Percentiles rank a stretch among this genome's conserved stretches.
phyloP scores from a whole-genome alignment of 1,140 invertebrate species.

The Drosophila bifasciata region DNA sequence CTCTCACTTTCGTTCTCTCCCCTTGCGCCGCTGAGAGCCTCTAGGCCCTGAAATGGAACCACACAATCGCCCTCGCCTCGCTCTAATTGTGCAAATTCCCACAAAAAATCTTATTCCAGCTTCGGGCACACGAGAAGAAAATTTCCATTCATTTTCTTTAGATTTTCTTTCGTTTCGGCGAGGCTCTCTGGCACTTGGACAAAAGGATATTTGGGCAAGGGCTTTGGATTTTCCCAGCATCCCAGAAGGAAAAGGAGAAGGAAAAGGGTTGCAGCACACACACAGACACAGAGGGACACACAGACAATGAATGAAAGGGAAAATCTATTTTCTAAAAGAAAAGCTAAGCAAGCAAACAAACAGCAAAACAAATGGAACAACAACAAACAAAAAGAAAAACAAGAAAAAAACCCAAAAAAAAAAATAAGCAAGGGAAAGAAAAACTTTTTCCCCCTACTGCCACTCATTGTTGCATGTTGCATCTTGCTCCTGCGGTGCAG shows the following conservation, averaged over 20 bases:
- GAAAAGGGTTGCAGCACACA: slow-evolving; percentile 58
- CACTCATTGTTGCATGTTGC: slow-evolving; percentile 19
- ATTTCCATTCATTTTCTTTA: slow-evolving; percentile 51
- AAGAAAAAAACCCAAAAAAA: slow-evolving; percentile 3
- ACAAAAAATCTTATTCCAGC: slow-evolving; percentile 52
- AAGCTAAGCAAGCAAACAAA: slow-evolving; percentile 60
- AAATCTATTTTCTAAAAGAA: slow-evolving; percentile 66
- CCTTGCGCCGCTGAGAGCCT: too few relatives aligned
- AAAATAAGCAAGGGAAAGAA: slow-evolving; percentile 12
- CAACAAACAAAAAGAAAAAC: slow-evolving; percentile 25
- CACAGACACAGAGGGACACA: slow-evolving; percentile 22
- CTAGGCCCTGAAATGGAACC: slow-evolving; percentile 6
- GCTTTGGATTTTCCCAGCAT: slow-evolving; percentile 60
- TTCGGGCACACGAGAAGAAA: slow-evolving; percentile 16
- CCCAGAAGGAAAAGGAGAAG: background rate
- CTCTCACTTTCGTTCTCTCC: slow-evolving; percentile 5
- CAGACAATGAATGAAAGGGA: slow-evolving; percentile 51
- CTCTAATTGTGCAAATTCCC: slow-evolving; percentile 81
- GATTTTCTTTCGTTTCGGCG: slow-evolving; percentile 27
- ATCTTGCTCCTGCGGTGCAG: slow-evolving; percentile 44
- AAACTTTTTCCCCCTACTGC: slow-evolving; percentile 10
- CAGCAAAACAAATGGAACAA: slow-evolving; percentile 27
- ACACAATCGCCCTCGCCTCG: slow-evolving; percentile 59
- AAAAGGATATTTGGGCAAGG: slow-evolving; percentile 28
- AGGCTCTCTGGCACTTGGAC: slow-evolving; percentile 22